These are phyloP conservation scores for Drosophila serrata DNA, from an alignment of 1,140 invertebrate species.

Conservation along the genomic window DNA sequence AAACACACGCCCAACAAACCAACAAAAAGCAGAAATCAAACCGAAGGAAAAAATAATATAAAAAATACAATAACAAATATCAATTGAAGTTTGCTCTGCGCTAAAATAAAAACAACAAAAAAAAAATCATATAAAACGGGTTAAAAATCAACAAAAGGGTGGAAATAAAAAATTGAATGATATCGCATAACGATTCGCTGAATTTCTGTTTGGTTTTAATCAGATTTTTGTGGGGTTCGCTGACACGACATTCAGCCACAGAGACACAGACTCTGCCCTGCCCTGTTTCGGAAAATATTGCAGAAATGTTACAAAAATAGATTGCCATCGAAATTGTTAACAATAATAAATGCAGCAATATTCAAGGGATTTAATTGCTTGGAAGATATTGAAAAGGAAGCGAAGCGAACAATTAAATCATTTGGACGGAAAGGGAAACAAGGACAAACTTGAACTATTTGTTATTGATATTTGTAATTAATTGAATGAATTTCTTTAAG, in stretches of 20 bases:
- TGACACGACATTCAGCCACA: constrained; percentile 30
- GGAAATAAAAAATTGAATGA: constrained; percentile 19
- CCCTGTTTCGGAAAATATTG: constrained; percentile 2
- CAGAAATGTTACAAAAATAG: constrained; percentile 12
- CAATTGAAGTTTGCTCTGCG: constrained; percentile 39
- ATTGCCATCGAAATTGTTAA: constrained; percentile 22
- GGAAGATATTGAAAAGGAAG: neutral
- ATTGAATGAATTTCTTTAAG: neutral
- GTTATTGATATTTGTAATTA: neutral
- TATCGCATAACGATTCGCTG: constrained; percentile 48
- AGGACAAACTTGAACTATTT: neutral
- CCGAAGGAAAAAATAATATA: constrained; percentile 2
- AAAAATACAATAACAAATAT: constrained; percentile 37
- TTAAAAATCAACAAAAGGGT: constrained; percentile 25
- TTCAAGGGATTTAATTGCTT: constrained; percentile 9
- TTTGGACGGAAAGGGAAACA: neutral
- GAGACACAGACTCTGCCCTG: constrained; percentile 6
- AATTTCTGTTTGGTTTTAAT: constrained; percentile 35
- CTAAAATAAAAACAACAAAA: constrained; percentile 17
- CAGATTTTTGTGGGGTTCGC: constrained; percentile 36
- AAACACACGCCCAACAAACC: constrained; percentile 41
- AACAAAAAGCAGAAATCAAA: constrained; percentile 14
- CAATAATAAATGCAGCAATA: constrained; percentile 3
- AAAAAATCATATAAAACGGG: neutral
- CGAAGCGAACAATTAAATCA: neutral